Conservation (phyloP, 2,113 vertebrate genomes). For the Mesocricetus auratus region DNA sequence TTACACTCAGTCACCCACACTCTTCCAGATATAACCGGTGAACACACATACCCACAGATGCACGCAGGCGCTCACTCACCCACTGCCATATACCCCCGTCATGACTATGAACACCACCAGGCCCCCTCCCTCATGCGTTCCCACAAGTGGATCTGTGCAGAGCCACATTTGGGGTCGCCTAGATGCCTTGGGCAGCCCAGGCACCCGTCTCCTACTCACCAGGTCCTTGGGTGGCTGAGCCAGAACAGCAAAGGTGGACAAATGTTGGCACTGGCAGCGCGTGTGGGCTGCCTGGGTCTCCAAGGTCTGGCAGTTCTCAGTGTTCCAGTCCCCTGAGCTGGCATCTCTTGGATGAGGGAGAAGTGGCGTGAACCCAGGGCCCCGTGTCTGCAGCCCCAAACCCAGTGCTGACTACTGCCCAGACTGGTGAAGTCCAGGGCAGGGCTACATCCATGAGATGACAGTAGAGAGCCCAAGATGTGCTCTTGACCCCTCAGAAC, state of each 20-base stretch:
- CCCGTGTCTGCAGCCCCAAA: not conserved
- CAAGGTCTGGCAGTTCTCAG: constrained; percentile 97
- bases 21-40: not conserved
- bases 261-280: constrained; percentile 97
- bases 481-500: not conserved
- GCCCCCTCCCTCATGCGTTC: not conserved
- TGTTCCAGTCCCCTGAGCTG: constrained; percentile 96
- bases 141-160: not conserved
- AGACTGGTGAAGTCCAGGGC: not conserved
- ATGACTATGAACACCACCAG: not conserved
- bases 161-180: not conserved
- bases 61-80: not conserved
- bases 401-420: not conserved
- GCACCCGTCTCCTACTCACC: constrained; percentile 87
- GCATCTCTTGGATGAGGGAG: constrained; percentile 91
- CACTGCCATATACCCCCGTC: not conserved
- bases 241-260: constrained; percentile 96
- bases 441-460: not conserved
- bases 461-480: not conserved
- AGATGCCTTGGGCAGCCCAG: not conserved
- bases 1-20: not conserved
- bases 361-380: constrained; percentile 55
- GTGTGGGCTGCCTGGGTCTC: constrained; percentile 94
- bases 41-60: not conserved
- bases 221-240: constrained; percentile 96